Evolutionary conservation across 2,888 invertebrate species (phyloP).

Genomic region (Alcis repandata): DNA sequence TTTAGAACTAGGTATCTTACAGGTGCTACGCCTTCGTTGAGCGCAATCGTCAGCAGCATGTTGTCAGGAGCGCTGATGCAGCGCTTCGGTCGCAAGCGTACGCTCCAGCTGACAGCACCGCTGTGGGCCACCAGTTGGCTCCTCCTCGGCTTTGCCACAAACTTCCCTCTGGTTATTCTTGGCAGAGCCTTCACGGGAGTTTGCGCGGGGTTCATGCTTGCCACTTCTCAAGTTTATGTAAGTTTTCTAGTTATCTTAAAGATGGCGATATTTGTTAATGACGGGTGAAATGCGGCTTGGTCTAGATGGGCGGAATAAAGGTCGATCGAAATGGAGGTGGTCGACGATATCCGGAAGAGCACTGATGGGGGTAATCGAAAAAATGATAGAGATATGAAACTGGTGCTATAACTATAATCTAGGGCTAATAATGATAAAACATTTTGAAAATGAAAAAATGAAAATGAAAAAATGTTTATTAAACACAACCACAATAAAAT

Average conservation of each 20-base stretch:
- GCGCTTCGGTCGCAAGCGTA: constrained; percentile 81
- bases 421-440: too few species aligned
- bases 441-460: too few species aligned
- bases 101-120: constrained; percentile 81
- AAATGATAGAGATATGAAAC: too few species aligned
- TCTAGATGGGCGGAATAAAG: too few species aligned
- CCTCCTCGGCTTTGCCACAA: constrained; percentile 82
- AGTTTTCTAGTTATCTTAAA: constrained; percentile 58
- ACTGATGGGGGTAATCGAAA: too few species aligned
- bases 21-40: constrained; percentile 86
- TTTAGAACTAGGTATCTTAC: constrained; percentile 30
- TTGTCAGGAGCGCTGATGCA: constrained; percentile 85
- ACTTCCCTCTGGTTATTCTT: constrained; percentile 76
- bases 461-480: too few species aligned
- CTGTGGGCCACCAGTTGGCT: constrained; percentile 85
- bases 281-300: too few species aligned
- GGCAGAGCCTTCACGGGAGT: constrained; percentile 87
- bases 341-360: too few species aligned
- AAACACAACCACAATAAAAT: too few species aligned
- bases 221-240: constrained; percentile 89
- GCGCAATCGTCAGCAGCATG: constrained; percentile 86
- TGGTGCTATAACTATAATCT: too few species aligned
- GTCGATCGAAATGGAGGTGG: too few species aligned
- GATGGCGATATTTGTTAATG: neutral
- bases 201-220: constrained; percentile 86